Evolutionary conservation across 2,113 vertebrate genomes (phyloP), one percentile per base, ranked within the genome.

Genomic region (Microtus richardsoni): DNA sequence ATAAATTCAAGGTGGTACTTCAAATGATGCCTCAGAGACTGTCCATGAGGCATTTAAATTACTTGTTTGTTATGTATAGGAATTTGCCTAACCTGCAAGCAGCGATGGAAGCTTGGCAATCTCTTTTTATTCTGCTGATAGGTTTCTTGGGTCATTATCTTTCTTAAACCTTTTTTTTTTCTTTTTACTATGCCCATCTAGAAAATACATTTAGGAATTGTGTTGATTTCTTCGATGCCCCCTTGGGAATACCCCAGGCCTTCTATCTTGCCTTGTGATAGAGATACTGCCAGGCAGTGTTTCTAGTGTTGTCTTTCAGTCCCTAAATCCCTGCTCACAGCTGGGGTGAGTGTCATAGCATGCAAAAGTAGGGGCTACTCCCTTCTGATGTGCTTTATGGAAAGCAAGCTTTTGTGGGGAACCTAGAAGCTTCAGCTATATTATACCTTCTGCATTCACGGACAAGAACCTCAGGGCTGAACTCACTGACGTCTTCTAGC

Each of bases 41-140:
- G 83, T 87, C 93, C 74, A 89, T 33, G 78, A 96, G 90, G 89
- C 95, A 94, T 96, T 96, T 95, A 97, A 96, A 96, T 97, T 88
- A 88, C 95, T 97, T 94, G 92, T 93, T 97, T 96, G 83, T 96
- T 96, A 90, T 94, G 93, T 96, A 36, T 97, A 66, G 93, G 95
- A 84, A 93, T 97, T 97, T 96, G 89, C 68, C 96, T 97, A 93
- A 95, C 96, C 97, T 96, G 87, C 95, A 96, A 91, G 93, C 93
- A 95, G 88, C 89, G 75, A 87, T 28, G 44, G 13, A 39, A 89
- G 90, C 60, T 74, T 77, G 30, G 83, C 21, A 64, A 80, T 89
- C 93, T 94, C 90, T 95, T 62, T 89, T 95, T 96, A 95, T 93
- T 64, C 47, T 87, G 84, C 64, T 84, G 89, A 95, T 94, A 75